Evolutionary conservation across 1,140 invertebrate species (phyloP).

Genomic region (Nixonia krombeini): DNA sequence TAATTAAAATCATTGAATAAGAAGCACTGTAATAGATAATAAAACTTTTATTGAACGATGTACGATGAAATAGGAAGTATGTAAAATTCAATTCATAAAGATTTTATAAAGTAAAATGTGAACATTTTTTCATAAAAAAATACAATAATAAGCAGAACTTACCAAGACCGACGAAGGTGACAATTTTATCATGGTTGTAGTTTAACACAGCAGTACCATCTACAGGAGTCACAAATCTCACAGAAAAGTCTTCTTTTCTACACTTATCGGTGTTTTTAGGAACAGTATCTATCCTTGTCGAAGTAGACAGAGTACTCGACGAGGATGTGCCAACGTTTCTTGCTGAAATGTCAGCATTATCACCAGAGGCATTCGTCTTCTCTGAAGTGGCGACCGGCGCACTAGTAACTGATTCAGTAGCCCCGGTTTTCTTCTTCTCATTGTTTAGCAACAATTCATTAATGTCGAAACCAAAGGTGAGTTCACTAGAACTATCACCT

Average conservation of each 20-base stretch:
- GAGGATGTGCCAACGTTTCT: not conserved
- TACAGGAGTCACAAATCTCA: slow-evolving; percentile 71
- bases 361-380: no score
- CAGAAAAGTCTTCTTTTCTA: slow-evolving; percentile 64
- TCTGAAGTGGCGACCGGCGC: no score
- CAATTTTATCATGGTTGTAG: slow-evolving; percentile 76
- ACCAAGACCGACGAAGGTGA: slow-evolving; percentile 77
- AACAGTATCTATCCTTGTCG: slow-evolving; percentile 18
- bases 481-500: slow-evolving; percentile 69
- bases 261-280: slow-evolving; percentile 24
- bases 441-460: slow-evolving; percentile 75
- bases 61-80: no score
- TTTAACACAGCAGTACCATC: slow-evolving; percentile 61
- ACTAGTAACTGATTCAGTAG: slow-evolving; percentile 24
- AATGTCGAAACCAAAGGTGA: slow-evolving; percentile 80
- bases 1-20: no score
- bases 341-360: no score
- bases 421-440: slow-evolving; percentile 46
- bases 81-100: no score
- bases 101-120: no score
- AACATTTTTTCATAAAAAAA: not conserved
- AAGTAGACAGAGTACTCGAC: not conserved
- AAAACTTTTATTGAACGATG: no score
- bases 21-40: no score
- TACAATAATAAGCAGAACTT: slow-evolving; percentile 45